These are phyloP conservation scores for Anser brachyrhynchus DNA, from an alignment of 2,113 vertebrate species.

Conservation along the genomic window DNA sequence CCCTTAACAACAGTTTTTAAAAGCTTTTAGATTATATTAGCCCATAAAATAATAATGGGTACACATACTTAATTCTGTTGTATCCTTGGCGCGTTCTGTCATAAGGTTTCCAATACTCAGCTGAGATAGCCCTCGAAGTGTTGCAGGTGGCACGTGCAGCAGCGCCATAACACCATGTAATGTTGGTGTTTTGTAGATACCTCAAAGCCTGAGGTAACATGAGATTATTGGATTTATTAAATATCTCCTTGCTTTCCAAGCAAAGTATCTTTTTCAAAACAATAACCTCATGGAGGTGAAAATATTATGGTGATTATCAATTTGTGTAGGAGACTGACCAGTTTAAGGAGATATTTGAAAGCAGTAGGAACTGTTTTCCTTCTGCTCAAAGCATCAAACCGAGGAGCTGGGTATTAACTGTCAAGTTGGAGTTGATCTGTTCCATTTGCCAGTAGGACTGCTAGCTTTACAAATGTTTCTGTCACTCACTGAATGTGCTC, in stretches of 20 bases:
- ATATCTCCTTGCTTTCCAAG: not conserved
- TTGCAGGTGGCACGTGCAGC: not conserved
- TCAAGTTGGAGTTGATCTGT: not conserved
- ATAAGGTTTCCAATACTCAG: not conserved
- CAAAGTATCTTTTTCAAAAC: not conserved
- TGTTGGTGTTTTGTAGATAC: not conserved
- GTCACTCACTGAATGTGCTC: not conserved
- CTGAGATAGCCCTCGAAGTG: not conserved
- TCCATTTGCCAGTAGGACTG: not conserved
- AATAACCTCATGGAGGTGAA: too few species aligned
- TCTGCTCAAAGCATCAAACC: not conserved
- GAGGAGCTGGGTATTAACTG: not conserved
- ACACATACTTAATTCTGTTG: not conserved
- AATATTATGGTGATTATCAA: not conserved
- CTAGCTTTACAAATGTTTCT: not conserved
- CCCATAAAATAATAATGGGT: not conserved
- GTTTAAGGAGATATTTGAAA: not conserved
- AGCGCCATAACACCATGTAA: not conserved
- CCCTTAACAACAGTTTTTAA: not conserved
- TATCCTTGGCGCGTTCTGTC: not conserved
- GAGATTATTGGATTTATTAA: not conserved
- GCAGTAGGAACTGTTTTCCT: not conserved
- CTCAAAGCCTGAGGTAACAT: not conserved
- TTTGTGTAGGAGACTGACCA: not conserved
- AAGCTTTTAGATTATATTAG: not conserved